These are phyloP conservation scores for Microplitis demolitor DNA, from an alignment of 1,140 invertebrate genomes.

Conservation along the genomic window DNA sequence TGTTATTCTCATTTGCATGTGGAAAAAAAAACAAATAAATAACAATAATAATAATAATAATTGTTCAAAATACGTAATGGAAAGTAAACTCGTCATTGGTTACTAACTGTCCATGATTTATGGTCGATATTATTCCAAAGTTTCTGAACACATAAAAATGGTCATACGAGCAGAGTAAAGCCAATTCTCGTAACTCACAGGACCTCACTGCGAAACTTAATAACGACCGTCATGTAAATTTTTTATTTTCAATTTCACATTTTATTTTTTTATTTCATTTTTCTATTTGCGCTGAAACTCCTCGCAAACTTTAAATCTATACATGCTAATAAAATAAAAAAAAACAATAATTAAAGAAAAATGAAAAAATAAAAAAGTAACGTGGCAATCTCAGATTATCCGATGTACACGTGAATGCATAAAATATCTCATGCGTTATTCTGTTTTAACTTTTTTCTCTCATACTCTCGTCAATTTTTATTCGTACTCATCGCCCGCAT, in stretches of 20 bases:
- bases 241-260: neutral
- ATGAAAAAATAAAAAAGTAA: no score
- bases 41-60: neutral
- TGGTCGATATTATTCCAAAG: constrained; percentile 33
- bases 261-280: neutral
- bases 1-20: no score
- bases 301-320: no score
- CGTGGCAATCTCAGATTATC: neutral
- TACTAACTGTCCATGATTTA: constrained; percentile 29
- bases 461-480: neutral
- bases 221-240: neutral
- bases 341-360: no score
- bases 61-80: no score
- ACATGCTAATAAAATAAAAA: no score
- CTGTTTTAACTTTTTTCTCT: neutral
- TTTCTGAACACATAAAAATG: neutral
- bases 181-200: neutral
- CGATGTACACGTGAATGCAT: neutral
- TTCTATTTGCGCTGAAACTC: neutral
- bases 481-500: no score
- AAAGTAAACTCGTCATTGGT: neutral
- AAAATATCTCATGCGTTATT: constrained; percentile 4
- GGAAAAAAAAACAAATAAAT: neutral
- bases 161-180: neutral
- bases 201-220: neutral